These are phyloP conservation scores for Lasioglossum figueresi DNA, from an alignment of 2,888 invertebrate genomes.

Conservation along the genomic window DNA sequence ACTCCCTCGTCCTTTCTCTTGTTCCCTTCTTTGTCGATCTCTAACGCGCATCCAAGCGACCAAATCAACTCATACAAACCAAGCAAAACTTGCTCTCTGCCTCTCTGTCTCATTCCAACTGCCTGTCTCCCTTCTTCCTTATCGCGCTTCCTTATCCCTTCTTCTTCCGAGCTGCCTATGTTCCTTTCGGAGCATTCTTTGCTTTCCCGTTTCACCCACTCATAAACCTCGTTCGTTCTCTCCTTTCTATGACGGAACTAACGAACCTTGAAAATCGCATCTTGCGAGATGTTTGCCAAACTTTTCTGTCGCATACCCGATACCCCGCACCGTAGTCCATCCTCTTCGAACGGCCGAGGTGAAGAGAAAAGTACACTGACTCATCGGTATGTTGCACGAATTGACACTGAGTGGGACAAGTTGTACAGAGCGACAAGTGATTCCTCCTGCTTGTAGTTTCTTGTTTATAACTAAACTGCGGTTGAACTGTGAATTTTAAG, in stretches of 20 bases:
- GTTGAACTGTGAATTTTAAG: no score
- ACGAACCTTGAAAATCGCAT: conserved; percentile 70
- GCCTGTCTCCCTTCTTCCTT: neutral
- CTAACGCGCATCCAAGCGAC: conserved; percentile 5
- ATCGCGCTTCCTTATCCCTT: neutral
- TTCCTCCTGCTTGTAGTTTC: no score
- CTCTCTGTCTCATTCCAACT: neutral
- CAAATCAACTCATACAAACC: neutral
- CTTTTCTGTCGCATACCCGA: conserved; percentile 28
- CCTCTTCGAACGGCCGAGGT: neutral
- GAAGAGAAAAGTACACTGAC: conserved; percentile 21
- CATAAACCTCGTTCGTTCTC: conserved; percentile 17
- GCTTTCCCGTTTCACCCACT: conserved; percentile 42
- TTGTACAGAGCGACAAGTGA: neutral
- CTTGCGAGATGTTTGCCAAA: conserved; percentile 65
- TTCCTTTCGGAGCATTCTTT: conserved; percentile 39
- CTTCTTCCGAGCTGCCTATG: conserved; percentile 21
- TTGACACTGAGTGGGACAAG: neutral
- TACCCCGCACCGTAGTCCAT: conserved; percentile 8
- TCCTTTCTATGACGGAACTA: conserved; percentile 55
- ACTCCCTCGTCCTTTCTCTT: conserved; percentile 34
- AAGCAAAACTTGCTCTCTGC: neutral
- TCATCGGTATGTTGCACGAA: conserved; percentile 31
- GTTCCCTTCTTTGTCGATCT: conserved; percentile 24
- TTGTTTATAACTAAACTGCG: neutral